Conservation (phyloP, 2,888 invertebrate species). For the Choreutis nemorana region DNA sequence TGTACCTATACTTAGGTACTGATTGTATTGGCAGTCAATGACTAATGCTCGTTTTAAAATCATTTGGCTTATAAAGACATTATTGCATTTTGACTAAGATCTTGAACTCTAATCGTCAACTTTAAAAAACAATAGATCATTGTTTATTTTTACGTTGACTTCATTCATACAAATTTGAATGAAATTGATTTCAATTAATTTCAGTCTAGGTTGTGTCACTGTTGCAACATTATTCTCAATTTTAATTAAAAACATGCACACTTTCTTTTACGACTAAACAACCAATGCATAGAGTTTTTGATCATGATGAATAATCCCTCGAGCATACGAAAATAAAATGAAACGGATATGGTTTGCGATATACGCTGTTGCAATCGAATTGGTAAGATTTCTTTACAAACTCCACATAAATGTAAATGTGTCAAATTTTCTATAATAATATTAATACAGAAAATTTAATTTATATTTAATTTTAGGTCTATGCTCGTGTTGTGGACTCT, state of each 20-base stretch:
- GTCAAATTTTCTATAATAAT: too few species aligned
- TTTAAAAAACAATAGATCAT: conserved; percentile 2
- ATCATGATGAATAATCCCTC: conserved; percentile 24
- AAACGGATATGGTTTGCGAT: conserved; percentile 27
- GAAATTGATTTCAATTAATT: neutral
- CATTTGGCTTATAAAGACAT: too few species aligned
- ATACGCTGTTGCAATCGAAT: conserved; percentile 24
- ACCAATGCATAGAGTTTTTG: conserved; percentile 20
- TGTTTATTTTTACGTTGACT: neutral
- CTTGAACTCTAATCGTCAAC: too few species aligned
- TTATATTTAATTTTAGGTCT: too few species aligned
- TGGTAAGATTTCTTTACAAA: too few species aligned
- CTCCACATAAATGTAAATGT: too few species aligned
- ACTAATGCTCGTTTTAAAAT: too few species aligned
- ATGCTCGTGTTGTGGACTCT: too few species aligned
- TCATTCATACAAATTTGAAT: neutral
- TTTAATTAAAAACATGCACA: conserved; percentile 32
- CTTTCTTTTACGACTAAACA: conserved; percentile 27
- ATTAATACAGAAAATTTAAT: too few species aligned
- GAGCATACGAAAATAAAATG: conserved; percentile 34
- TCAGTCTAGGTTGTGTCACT: neutral
- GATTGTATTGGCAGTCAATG: too few species aligned
- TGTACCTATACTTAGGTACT: too few species aligned
- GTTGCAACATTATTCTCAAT: conserved; percentile 6
- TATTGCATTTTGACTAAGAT: too few species aligned